A percentile compares a stretch with the other conserved stretches of the same genome.
phyloP scores from a whole-genome alignment of 2,797 vertebrate genomes.

The Myotis pilosus region DNA sequence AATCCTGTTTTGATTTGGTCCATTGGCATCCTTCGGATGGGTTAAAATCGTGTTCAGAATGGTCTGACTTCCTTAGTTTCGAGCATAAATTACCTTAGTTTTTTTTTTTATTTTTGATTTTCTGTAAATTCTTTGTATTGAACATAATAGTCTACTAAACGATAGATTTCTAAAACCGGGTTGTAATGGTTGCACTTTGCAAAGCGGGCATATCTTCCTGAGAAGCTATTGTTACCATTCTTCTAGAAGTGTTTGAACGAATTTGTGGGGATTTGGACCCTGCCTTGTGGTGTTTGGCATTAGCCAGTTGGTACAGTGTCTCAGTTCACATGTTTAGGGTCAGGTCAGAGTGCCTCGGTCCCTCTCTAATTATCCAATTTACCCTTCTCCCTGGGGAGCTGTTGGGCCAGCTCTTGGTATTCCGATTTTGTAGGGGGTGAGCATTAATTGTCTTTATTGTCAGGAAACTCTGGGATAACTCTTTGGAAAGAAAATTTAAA shows the following conservation, averaged over 20 bases:
- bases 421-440: not conserved
- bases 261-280: not conserved
- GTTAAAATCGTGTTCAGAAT: not conserved
- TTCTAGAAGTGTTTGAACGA: not conserved
- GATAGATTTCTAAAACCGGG: not conserved
- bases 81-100: not conserved
- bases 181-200: constrained; percentile 13
- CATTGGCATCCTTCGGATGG: not conserved
- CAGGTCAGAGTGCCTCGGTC: not conserved
- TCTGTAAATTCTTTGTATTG: not conserved
- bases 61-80: constrained; percentile 17
- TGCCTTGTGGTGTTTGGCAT: not conserved
- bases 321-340: not conserved
- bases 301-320: not conserved
- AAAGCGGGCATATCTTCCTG: not conserved
- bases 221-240: not conserved
- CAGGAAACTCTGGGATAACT: not conserved
- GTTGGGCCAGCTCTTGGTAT: not conserved
- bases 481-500: constrained; percentile 10
- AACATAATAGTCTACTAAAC: not conserved
- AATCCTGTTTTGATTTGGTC: not conserved
- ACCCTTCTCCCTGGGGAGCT: not conserved
- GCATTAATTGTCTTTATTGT: not conserved
- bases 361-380: not conserved
- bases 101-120: not conserved